These are phyloP conservation scores for Bos javanicus DNA, from an alignment of 2,113 vertebrate species.

Conservation along the genomic window DNA sequence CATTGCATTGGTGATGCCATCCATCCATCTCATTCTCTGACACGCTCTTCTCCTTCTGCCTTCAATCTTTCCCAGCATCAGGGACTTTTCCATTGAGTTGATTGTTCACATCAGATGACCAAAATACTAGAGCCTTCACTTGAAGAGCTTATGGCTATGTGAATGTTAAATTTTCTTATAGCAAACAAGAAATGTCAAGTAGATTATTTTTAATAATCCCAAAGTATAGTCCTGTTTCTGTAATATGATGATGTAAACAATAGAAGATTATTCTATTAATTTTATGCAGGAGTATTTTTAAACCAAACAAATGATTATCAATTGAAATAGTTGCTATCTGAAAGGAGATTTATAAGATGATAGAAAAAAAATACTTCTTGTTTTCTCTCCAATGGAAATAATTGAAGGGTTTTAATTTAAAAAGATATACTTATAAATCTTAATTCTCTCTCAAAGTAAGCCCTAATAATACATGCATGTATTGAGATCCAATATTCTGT, in stretches of 20 bases:
- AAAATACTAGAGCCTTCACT: not conserved
- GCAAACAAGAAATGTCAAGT: not conserved
- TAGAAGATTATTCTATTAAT: not conserved
- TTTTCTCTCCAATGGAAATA: not conserved
- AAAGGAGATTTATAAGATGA: not conserved
- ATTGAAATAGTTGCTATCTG: slow-evolving; percentile 20
- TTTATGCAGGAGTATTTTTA: not conserved
- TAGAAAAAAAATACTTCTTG: not conserved
- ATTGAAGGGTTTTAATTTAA: not conserved
- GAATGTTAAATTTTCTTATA: not conserved
- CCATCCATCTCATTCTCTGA: not conserved
- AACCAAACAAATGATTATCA: slow-evolving; percentile 29
- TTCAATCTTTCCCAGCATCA: not conserved
- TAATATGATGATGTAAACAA: not conserved
- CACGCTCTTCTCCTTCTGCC: not conserved
- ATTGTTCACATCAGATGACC: not conserved
- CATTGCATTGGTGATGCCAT: not conserved
- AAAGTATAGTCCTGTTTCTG: not conserved
- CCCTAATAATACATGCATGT: not conserved
- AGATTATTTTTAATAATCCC: not conserved
- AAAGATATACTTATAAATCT: not conserved
- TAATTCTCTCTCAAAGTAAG: slow-evolving; percentile 11
- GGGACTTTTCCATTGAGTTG: not conserved
- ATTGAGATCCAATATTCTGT: not conserved
- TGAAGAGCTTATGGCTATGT: not conserved